Evolutionary conservation across 1,140 invertebrate species (phyloP).

Genomic region (Euschistus heros): DNA sequence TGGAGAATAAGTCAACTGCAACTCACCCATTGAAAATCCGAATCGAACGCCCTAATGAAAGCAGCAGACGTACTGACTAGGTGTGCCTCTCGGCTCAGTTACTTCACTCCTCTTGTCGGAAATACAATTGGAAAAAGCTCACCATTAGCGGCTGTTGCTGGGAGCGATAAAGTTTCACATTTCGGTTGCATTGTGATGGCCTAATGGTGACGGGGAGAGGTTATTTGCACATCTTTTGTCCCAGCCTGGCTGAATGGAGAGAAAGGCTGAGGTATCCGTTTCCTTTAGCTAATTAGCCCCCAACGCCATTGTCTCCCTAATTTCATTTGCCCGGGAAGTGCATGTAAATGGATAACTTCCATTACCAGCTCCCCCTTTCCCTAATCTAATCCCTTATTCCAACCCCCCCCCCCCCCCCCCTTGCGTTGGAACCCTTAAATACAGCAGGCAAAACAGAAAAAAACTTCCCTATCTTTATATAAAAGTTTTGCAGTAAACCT

Average conservation of each 20-base stretch:
- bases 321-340: constrained; percentile 23
- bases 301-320: constrained; percentile 23
- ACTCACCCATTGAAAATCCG: too few species aligned
- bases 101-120: too few species aligned
- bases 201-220: constrained; percentile 7
- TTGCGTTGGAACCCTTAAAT: too few species aligned
- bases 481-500: too few species aligned
- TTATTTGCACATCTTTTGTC: constrained; percentile 17
- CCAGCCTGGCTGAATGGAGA: neutral
- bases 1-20: too few species aligned
- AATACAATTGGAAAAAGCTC: too few species aligned
- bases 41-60: too few species aligned
- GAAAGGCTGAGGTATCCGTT: constrained; percentile 8
- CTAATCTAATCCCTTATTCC: constrained; percentile 11
- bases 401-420: neutral
- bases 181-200: constrained; percentile 4
- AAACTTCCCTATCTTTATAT: too few species aligned
- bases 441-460: too few species aligned
- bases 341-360: constrained; percentile 28
- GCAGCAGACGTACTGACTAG: too few species aligned
- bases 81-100: too few species aligned
- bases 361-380: constrained; percentile 26
- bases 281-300: constrained; percentile 17
- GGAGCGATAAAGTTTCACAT: constrained; percentile 7
- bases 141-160: neutral